Evolutionary conservation across 2,888 invertebrate genomes (phyloP), one percentile per base, ranked within the genome.

Genomic region (Caenorhabditis macrosperma): DNA sequence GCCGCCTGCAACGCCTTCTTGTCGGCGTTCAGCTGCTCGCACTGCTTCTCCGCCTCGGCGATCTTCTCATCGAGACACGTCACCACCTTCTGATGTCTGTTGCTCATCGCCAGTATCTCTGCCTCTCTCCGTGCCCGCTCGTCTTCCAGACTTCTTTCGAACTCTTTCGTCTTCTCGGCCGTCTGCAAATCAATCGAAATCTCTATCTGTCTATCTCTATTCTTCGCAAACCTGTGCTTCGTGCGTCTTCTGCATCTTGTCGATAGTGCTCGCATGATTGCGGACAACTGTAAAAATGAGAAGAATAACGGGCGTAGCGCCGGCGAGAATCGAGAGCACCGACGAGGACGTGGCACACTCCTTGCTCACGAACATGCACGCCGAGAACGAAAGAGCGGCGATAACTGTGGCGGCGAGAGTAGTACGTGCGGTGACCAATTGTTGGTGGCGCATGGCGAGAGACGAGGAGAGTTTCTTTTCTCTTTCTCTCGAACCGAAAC

Each of bases 221-320:
- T 41, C 15, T 20, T 38, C n/a, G n/a, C 66, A 20, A n/a, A 83
- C 86, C 85, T 86, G 85, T n/a, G 52, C 41, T 24, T 84, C 82
- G 57, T 83, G 81, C 3, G 59, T 38, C 50, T 75, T 60, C 67
- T 81, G 82, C 24, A 86, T 35, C 24, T 71, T 66, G 7, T 78
- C 77, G 28, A 85, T 20, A 0, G 78, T 64, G 22, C 75, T 81
- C 38, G 82, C 78, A 78, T 85, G 82, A 50, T 69, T 68, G 28
- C 75, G 69, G 46, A 80, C 64, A 12, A 86, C 86, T 86, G 85
- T 78, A 86, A 86, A 67, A 64, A 85, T 71, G 24, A 86, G 67
- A n/a, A 75, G 52, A 20, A 84, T 48, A 44, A 85, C 71, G 1
- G 86, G 85, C 46, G 77, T 60, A 38, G 84, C 75, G 24, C 71